phyloP scores from a whole-genome alignment of 2,888 invertebrate genomes.

The Lithophane socia region DNA sequence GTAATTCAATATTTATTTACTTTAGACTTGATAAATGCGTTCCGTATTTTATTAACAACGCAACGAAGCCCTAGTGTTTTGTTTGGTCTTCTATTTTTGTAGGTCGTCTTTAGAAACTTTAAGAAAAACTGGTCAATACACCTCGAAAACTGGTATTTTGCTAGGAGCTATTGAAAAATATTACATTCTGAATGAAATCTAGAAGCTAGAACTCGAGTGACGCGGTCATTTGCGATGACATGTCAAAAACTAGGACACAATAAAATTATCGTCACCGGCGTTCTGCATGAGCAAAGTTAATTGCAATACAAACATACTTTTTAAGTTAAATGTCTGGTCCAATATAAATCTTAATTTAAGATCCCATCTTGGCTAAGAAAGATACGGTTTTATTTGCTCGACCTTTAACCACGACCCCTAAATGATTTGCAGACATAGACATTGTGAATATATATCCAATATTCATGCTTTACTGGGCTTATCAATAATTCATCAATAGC shows the following conservation, averaged over 20 bases:
- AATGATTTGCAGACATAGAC: not conserved
- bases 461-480: not conserved
- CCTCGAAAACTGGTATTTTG: not conserved
- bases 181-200: not conserved
- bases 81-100: slow-evolving; percentile 5
- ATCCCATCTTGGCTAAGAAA: too few species aligned
- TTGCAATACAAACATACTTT: not conserved
- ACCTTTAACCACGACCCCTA: not conserved
- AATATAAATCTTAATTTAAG: not conserved
- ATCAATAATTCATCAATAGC: not conserved
- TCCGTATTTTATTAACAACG: slow-evolving; percentile 1
- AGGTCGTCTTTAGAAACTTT: not conserved
- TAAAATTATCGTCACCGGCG: not conserved
- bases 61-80: slow-evolving; percentile 9
- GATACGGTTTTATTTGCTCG: not conserved
- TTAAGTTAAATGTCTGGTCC: not conserved
- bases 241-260: slow-evolving; percentile 6
- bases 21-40: not conserved
- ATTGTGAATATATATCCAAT: not conserved
- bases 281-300: not conserved
- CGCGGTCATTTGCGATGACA: not conserved
- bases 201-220: not conserved
- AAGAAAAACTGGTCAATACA: not conserved
- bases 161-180: not conserved
- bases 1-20: slow-evolving; percentile 24